A percentile compares a stretch with the other conserved stretches of the same genome.
These are phyloP conservation scores for Arothron firmamentum DNA, from an alignment of 2,113 vertebrate genomes.

Conservation along the genomic window DNA sequence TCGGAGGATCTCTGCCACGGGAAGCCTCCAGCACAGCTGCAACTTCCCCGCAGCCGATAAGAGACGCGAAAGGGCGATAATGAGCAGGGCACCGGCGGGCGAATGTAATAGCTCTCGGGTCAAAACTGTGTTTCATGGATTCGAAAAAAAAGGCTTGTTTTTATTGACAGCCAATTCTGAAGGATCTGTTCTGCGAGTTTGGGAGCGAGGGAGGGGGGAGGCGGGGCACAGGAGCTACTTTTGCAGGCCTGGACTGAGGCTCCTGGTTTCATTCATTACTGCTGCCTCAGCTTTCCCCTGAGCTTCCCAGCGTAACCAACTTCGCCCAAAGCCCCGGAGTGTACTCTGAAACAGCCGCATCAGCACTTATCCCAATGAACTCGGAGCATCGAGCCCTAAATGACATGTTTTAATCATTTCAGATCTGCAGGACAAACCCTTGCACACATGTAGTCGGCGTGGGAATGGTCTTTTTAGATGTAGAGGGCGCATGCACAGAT, in stretches of 20 bases:
- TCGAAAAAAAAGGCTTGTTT: slow-evolving; percentile 3
- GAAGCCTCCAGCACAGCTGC: slow-evolving; percentile 26
- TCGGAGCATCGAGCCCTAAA: slow-evolving; percentile 10
- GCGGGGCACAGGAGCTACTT: too few relatives aligned
- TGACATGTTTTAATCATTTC: slow-evolving; percentile 41
- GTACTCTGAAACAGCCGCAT: slow-evolving; percentile 37
- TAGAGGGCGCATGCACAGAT: background rate
- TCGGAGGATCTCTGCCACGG: slow-evolving; percentile 27
- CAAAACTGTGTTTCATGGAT: slow-evolving; percentile 3
- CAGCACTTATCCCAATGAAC: slow-evolving; percentile 50
- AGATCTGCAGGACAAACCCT: slow-evolving; percentile 23
- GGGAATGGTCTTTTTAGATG: background rate
- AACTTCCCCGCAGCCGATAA: slow-evolving; percentile 39
- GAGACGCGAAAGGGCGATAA: slow-evolving; percentile 39
- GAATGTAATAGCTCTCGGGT: background rate
- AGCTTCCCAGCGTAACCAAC: slow-evolving; percentile 26
- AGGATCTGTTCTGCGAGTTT: too few relatives aligned
- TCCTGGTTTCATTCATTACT: slow-evolving; percentile 20
- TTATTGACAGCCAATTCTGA: slow-evolving; percentile 7
- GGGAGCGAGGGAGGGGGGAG: too few relatives aligned
- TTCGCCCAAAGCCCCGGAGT: slow-evolving; percentile 48
- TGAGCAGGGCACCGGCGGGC: slow-evolving; percentile 13
- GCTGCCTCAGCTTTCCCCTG: slow-evolving; percentile 43
- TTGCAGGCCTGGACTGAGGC: too few relatives aligned
- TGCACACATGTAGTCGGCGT: background rate